Base-by-base conservation (phyloP, 2,113 vertebrate species). In the Phyllostomus discolor region DNA sequence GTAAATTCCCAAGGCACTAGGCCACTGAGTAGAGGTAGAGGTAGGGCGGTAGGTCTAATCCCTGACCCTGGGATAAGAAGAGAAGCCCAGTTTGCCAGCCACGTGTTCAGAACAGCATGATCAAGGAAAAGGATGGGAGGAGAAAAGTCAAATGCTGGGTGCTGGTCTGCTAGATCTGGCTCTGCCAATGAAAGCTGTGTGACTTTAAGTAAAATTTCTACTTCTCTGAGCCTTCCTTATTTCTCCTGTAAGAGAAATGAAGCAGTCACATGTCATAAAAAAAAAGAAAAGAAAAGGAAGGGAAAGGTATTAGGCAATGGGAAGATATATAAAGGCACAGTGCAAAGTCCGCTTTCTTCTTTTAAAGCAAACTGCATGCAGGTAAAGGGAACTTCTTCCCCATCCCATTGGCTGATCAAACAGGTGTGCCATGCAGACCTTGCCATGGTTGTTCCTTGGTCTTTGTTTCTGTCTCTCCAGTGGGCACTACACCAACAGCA, bases 391-490 rank as follows among this genome's bases (percentile, higher is more conserved):
- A 5, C 8, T 48, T 57, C 50, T 22, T 67, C 24, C 11, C 31
- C n/a, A 35, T 16, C 10, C 70, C 20, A 7, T 35, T 26, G 1
- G 6, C 33, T 28, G 22, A 66, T 7, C 31, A 24, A 41, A 73
- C 4, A 10, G 35, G 28, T 17, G 41, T 2, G 2, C 41, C 72
- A 46, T 14, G 2, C 5, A 48, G 84, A 24, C 54, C 66, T 73
- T 31, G 14, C 66, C 59, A 20, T 26, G 33, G 26, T 4, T 43
- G 22, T 22, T 52, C 9, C 33, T 48, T 14, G 41, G 28, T 75
- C 46, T 78, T 95, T 38, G n/a, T 43, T 83, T 84, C 38, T 69
- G 69, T 69, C 52, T 28, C n/a, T 16, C 64, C 7, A 41, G 78
- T 10, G 2, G 46, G 48, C 38, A 8, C 28, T 19, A 46, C 22